Base-by-base conservation (phyloP, 1,140 invertebrate species). In the Chionoecetes opilio region DNA sequence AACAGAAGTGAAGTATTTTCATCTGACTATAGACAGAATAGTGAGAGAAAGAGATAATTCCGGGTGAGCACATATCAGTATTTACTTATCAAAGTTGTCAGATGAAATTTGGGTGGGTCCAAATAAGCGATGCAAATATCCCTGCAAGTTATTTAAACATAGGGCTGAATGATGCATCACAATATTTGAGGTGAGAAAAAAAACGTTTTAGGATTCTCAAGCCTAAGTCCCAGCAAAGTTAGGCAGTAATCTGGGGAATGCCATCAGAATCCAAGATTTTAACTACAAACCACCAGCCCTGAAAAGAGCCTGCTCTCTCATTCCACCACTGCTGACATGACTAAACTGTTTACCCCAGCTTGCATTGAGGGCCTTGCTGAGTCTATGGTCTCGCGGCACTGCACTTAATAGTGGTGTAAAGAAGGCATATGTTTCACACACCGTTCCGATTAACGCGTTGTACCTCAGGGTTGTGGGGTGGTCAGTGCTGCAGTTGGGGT, bases 91-190 rank as follows among this genome's bases (percentile, higher is more conserved):
- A 87, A 8, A 8, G 26, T 41, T 91, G 88, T 94, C 88, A 91
- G 93, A 84, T 94, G 88, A 94, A 94, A 85, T 84, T 82, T 31
- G 93, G 93, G 93, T 94, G 93, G 93, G 93, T 94, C 93, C 93
- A 85, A 82, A 89, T 0, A 93, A 21, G 6, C 34, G 3, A 41
- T 8, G 29, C 9, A 6, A 82, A 53, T 87, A 5, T 31, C 11
- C 88, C 85, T 53, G 46, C 41, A 53, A 32, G 90, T 38, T 90
- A 37, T 46, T 34, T 17, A n/a, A 35, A 82, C 14, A 14, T 2
- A 21, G 35, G 9, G 17, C n/a, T 82, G 41, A 91, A 46, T 86
- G 31, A 29, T 34, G 31, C 31, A 91, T 75, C 63, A 53, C 41
- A 90, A 29, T 9, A 3, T 34, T 90, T 32, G 53, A 90, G 38